Evolutionary conservation across 2,888 invertebrate genomes (phyloP).

Genomic region (Lypha dubia): DNA sequence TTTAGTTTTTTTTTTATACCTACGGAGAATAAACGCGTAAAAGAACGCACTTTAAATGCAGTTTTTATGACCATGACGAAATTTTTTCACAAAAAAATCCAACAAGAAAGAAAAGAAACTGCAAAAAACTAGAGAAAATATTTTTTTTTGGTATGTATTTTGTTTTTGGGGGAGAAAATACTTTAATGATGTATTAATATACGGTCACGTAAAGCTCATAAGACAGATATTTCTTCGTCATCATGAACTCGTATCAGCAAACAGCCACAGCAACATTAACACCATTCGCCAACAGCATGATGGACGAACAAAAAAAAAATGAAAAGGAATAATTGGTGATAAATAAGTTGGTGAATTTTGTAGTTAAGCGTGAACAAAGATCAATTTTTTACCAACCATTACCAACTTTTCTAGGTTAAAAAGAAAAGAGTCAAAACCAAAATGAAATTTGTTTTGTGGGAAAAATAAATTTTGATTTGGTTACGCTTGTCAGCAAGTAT

Average conservation of each 20-base stretch:
- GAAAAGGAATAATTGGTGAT: too few relatives aligned
- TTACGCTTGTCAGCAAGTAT: slow-evolving; percentile 52
- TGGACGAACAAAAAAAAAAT: slow-evolving; percentile 1
- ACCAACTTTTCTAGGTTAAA: slow-evolving; percentile 50
- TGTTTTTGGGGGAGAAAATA: slow-evolving; percentile 12
- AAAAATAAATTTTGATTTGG: slow-evolving; percentile 54
- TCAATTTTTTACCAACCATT: slow-evolving; percentile 69
- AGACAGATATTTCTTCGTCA: slow-evolving; percentile 64
- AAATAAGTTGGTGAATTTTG: slow-evolving; percentile 57
- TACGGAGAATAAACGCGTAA: slow-evolving; percentile 61
- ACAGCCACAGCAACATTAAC: slow-evolving; percentile 17
- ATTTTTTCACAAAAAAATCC: slow-evolving; percentile 66
- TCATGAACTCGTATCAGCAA: slow-evolving; percentile 19
- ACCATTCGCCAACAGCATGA: slow-evolving; percentile 24
- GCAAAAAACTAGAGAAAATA: slow-evolving; percentile 35
- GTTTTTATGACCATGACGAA: slow-evolving; percentile 81
- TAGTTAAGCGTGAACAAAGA: slow-evolving; percentile 56
- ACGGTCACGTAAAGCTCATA: slow-evolving; percentile 73
- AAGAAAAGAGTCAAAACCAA: slow-evolving; percentile 18
- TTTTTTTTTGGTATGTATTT: slow-evolving; percentile 23
- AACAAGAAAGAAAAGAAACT: slow-evolving; percentile 42
- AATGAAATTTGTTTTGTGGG: slow-evolving; percentile 54
- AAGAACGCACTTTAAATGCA: slow-evolving; percentile 73
- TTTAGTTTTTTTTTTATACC: slow-evolving; percentile 28
- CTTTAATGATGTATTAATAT: slow-evolving; percentile 73